Conservation (phyloP, 2,113 vertebrate species). For the Zingel zingel region DNA sequence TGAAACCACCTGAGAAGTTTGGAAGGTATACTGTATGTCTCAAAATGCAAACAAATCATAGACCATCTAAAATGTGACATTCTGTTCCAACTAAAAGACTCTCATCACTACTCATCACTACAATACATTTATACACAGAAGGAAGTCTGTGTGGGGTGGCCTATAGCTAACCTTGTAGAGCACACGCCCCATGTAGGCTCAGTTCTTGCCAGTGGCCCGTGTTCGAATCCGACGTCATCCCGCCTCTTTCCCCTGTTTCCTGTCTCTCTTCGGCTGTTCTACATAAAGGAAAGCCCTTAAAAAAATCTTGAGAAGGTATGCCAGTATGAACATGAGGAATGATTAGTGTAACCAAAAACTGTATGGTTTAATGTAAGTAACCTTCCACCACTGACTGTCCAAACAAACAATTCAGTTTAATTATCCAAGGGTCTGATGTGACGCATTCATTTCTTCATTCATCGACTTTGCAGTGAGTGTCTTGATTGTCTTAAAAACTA, state of each 20-base stretch:
- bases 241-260: too few relatives aligned
- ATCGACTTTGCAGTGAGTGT: background rate
- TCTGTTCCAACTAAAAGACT: too few relatives aligned
- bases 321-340: too few relatives aligned
- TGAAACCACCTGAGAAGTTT: background rate
- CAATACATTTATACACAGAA: background rate
- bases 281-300: too few relatives aligned
- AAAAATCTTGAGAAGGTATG: too few relatives aligned
- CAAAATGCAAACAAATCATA: background rate
- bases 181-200: too few relatives aligned
- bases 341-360: background rate
- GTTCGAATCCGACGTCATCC: too few relatives aligned
- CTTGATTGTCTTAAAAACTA: conserved; percentile 17
- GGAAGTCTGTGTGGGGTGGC: too few relatives aligned
- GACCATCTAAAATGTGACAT: background rate
- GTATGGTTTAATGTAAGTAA: background rate
- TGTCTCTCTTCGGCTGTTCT: too few relatives aligned
- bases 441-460: conserved; percentile 22
- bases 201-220: too few relatives aligned
- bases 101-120: background rate
- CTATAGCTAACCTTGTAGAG: too few relatives aligned
- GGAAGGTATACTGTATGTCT: background rate
- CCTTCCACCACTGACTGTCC: background rate
- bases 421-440: background rate
- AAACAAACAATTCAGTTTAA: conserved; percentile 11